Evolutionary conservation across 2,888 invertebrate species (phyloP).

Genomic region (Ophraella communa): DNA sequence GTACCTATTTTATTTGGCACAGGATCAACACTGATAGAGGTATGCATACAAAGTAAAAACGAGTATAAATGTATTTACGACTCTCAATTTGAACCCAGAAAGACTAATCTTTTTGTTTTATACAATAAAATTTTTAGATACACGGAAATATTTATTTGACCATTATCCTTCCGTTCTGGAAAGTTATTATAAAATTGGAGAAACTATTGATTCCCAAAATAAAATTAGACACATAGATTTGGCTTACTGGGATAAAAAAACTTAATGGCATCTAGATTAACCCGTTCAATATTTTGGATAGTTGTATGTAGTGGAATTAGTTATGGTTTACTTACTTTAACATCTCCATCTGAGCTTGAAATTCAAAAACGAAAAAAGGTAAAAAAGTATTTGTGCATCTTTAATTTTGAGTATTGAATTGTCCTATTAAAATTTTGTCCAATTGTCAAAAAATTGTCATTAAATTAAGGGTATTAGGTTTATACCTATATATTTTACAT

Average conservation of each 20-base stretch:
- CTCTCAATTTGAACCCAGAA: neutral
- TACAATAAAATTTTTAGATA: slow-evolving; percentile 64
- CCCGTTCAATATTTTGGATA: slow-evolving; percentile 66
- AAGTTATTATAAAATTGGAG: slow-evolving; percentile 74
- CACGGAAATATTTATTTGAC: slow-evolving; percentile 71
- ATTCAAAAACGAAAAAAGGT: slow-evolving; percentile 44
- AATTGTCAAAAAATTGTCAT: neutral
- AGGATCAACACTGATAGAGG: slow-evolving; percentile 76
- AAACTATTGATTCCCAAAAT: slow-evolving; percentile 64
- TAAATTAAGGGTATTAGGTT: neutral
- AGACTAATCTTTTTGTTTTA: neutral
- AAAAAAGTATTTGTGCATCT: neutral
- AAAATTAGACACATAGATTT: slow-evolving; percentile 64
- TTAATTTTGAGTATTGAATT: neutral
- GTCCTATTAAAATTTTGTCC: neutral
- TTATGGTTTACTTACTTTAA: slow-evolving; percentile 66
- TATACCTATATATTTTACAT: neutral
- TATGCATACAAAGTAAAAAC: slow-evolving; percentile 54
- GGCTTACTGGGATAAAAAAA: slow-evolving; percentile 65
- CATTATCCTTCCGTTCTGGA: slow-evolving; percentile 72
- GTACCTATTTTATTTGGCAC: slow-evolving; percentile 70
- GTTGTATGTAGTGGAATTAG: slow-evolving; percentile 67
- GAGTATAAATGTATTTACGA: neutral
- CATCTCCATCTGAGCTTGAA: slow-evolving; percentile 61
- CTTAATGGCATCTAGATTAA: slow-evolving; percentile 54